Base-by-base conservation (phyloP, 64 coral and sea anemone genomes). In the Montipora foliosa region DNA sequence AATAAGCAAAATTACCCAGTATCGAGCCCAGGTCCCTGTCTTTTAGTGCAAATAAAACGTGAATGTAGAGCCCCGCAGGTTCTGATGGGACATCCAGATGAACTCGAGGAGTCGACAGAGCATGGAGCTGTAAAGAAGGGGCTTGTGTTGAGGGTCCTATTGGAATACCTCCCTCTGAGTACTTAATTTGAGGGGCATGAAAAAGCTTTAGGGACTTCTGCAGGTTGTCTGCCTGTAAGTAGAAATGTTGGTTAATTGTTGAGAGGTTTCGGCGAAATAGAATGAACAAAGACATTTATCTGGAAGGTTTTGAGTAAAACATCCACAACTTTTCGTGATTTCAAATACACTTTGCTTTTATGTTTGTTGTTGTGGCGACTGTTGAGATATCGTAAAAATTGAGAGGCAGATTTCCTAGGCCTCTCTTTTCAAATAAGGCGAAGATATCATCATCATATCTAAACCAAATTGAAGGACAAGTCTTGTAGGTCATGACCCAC, bases 41-140 rank as follows among this genome's bases (percentile, higher is more conserved):
- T 79, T 59, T 93, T 8, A 93, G 47, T 7, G 83, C 92, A 88
- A 93, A 93, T 47, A 93, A 44, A 4, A 93, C n/a, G 66, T 93
- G 92, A 46, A 93, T 53, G 67, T 93, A 93, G 25, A 88, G 92
- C 71, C 82, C 82, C 2, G 82, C 66, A 46, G 82, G 82, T 10
- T 69, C 62, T 6, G 62, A 71, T 16, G 67, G 48, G 77, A 74
- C 62, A 47, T 87, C 77, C 48, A 53, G 92, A 60, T 45, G 85
- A 17, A 11, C 55, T 44, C 46, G 92, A 16, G 66, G 87, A 57
- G 87, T 86, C 19, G 82, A 86, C 16, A 86, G 82, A 48, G 82
- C 47, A 68, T 86, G 82, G 44, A 86, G 66, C 64, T 86, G 82
- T 21, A 86, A 47, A 1, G 82, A 86, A 50, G 82, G 82, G 44